Conservation (phyloP, 2,888 invertebrate species). For the Artemia sinica region DNA sequence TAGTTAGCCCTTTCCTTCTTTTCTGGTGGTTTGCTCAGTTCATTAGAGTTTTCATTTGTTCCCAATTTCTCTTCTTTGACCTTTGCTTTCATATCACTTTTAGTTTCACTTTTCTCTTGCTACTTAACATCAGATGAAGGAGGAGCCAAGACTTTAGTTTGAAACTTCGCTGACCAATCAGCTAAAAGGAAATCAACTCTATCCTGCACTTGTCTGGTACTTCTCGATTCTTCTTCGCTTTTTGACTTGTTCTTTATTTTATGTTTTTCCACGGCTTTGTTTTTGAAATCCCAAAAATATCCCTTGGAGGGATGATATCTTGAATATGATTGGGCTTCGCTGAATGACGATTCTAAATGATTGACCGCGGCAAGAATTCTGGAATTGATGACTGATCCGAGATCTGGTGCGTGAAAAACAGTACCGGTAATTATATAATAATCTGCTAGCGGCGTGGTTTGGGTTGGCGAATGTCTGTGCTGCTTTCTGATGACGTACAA, state of each 20-base stretch:
- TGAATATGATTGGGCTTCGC: conserved; percentile 76
- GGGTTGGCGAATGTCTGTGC: conserved; percentile 63
- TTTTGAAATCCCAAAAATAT: conserved; percentile 86
- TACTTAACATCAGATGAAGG: conserved; percentile 33
- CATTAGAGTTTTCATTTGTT: conserved; percentile 30
- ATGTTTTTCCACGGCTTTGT: conserved; percentile 29
- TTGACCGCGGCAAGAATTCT: conserved; percentile 75
- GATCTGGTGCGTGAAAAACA: conserved; percentile 92
- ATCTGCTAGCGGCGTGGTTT: conserved; percentile 80
- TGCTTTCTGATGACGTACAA: conserved; percentile 92
- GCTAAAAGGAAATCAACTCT: conserved; percentile 79
- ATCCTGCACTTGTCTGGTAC: conserved; percentile 78
- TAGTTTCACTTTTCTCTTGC: conserved; percentile 37
- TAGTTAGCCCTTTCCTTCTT: conserved; percentile 46
- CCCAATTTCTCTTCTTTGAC: conserved; percentile 41
- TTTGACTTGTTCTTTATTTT: conserved; percentile 31
- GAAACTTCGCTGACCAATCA: conserved; percentile 68
- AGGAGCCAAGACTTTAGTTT: conserved; percentile 40
- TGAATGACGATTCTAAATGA: conserved; percentile 78
- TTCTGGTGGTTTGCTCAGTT: conserved; percentile 71
- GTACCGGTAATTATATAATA: conserved; percentile 95
- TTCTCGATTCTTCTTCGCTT: conserved; percentile 54
- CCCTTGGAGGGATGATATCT: conserved; percentile 91
- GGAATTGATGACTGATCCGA: conserved; percentile 83
- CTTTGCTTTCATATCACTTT: conserved; percentile 39